Conservation (phyloP, 2,888 invertebrate species). For the Rhamphomyia laevipes region DNA sequence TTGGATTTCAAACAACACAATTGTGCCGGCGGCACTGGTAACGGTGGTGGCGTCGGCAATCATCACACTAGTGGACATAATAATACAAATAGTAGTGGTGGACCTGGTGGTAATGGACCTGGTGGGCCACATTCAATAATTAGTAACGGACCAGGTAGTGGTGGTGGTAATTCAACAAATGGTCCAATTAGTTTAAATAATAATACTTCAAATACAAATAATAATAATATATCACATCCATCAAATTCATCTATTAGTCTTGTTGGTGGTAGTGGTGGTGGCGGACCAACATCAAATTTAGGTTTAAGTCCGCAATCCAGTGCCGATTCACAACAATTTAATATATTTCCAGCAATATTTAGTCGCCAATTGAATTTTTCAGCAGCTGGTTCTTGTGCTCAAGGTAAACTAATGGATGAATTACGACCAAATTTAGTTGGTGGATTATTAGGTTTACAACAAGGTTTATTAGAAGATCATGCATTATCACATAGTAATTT, state of each 20-base stretch:
- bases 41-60: constrained; percentile 44
- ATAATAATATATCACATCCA: not conserved
- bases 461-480: constrained; percentile 70
- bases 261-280: constrained; percentile 19
- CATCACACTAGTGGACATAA: constrained; percentile 23
- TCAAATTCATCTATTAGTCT: constrained; percentile 21
- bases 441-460: constrained; percentile 64
- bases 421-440: constrained; percentile 70
- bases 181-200: constrained; percentile 1
- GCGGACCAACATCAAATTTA: constrained; percentile 25
- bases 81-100: constrained; percentile 1
- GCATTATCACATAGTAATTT: constrained; percentile 40
- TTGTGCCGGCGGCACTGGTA: constrained; percentile 53
- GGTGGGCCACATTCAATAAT: constrained; percentile 16
- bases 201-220: not conserved
- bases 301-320: constrained; percentile 37
- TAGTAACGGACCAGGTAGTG: constrained; percentile 21
- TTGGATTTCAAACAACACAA: constrained; percentile 77
- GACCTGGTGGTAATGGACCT: constrained; percentile 12
- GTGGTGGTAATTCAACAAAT: constrained; percentile 18
- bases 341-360: constrained; percentile 84
- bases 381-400: constrained; percentile 51
- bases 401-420: constrained; percentile 79
- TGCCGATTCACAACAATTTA: constrained; percentile 60
- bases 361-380: constrained; percentile 79